Evolutionary conservation across 2,888 invertebrate species (phyloP), one percentile per base, ranked within the genome.

Genomic region (Terebella lapidaria): DNA sequence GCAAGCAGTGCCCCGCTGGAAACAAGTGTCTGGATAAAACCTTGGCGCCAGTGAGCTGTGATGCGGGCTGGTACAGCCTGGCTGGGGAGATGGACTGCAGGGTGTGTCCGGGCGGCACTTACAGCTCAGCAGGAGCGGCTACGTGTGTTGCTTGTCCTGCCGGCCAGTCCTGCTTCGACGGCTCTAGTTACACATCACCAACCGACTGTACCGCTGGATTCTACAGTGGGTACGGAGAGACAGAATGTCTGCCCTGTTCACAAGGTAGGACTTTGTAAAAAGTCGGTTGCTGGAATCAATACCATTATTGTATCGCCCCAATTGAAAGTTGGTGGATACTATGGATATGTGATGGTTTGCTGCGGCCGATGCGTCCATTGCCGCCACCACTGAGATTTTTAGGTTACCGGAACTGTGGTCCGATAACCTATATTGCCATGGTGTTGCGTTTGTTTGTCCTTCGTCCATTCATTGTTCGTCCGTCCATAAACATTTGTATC

Each of bases 91-190:
- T 64, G 26, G 58, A 61, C 3, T 78, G 78, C 60, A 61, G 63
- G 47, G 66, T 63, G 45, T 78, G 78, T 64, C 67, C 71, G 0
- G 67, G 65, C 26, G 77, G 78, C 3, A 66, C 67, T 26, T 77
- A 76, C 65, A 74, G 74, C 57, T 60, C 66, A 5, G 27, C 20
- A 3, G 68, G 66, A 1, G 72, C 72, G 18, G 70, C 71, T 45
- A 64, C 72, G 35, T 78, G 78, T 66, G 57, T 65, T 42, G 58
- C 69, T 10, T 78, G 78, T 62, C 77, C 64, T 56, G 72, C 67
- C 49, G 69, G 71, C 10, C 67, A 71, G 62, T 65, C 62, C 47
- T 63, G 65, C 27, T 73, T 61, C n/a, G 57, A 62, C 42, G 64
- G 64, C 2, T 25, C 56, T 22, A 47, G 52, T 53, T 62, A 59